Base-by-base conservation (phyloP, 2,113 vertebrate species). In the Zosterops borbonicus region DNA sequence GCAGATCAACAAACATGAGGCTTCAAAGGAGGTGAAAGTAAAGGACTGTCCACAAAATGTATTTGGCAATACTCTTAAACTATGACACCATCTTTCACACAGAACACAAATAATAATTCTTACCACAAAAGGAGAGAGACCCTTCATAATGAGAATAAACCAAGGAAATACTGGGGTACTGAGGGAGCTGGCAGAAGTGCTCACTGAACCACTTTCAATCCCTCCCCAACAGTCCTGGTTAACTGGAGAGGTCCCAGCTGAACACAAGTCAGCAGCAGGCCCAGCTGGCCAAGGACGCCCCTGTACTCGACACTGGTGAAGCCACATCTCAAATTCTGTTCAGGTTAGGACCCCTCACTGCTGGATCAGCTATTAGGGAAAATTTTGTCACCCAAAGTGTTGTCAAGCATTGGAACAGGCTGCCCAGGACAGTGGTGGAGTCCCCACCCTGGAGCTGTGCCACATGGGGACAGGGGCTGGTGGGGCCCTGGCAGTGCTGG, bases 301-400 rank as follows among this genome's bases (percentile, higher is more conserved):
- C 47, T 21, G 17, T 0, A 15, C 35, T 9, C 14, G 41, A 31
- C 79, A 47, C n/a, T 14, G 35, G 7, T 46, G 39, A 35, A 29
- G 63, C 29, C 87, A 69, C 63, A 63, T n/a, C 70, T 49, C 24
- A 22, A 76, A 49, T 23, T 17, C 79, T 9, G 25, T 1, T 28
- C 56, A 42, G 29, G 13, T 63, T 37, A 42, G 35, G 55, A 49
- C 14, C 10, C 14, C 31, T 63, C 79, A 20, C 23, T 37, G 13
- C n/a, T 10, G 14, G 4, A 24, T 4, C 6, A 3, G 56, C 24
- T 37, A 0, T 24, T 3, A 24, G 15, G 42, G 37, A 17, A 24
- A n/a, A 44, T 58, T 33, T 12, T 27, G 23, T 37, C 42, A 37
- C 27, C 19, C 15, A 28, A 33, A 37, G 31, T 1, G 0, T 7